Base-by-base conservation (phyloP, 2,888 invertebrate species). In the Agrypnus murinus region DNA sequence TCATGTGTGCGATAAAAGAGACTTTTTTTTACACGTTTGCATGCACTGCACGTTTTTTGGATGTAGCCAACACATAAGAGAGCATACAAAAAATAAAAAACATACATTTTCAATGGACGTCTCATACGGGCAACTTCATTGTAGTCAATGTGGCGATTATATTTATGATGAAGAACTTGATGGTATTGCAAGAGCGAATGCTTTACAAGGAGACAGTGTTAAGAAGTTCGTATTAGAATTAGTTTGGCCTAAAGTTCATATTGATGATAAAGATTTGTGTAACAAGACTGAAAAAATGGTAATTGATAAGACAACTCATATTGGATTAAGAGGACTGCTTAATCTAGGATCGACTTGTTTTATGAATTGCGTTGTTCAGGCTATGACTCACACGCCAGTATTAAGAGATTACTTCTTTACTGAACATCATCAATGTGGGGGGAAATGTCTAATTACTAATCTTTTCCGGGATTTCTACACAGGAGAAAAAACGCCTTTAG, bases 301-400 rank as follows among this genome's bases (percentile, higher is more conserved):
- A 76, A 92, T 96, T 73, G 90, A 93, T 74, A 92, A 94, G 60
- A 92, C 93, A 81, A 93, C 95, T 65, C 94, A 94, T 34, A 93
- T 96, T 73, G 96, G 99, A 40, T 87, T 99, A 69, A 89, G 98
- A 63, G 99, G 99, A 0, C 87, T 99, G 65, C 92, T 98, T 80
- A 99, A 99, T 86, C 88, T 99, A 74, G 99, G 99, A 36, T 95
- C 97, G 77, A 99, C 99, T 2, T 99, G 99, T 87, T 99, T 98
- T 84, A 97, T 99, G 96, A 99, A 98, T 86, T 97, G 97, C 83
- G 97, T 99, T 79, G 93, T 99, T 7, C 96, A 97, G 88, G 95
- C 97, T 0, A 86, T 99, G 77, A 96, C 96, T 77, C 98, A 99
- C 85, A 98, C 98, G 2, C 98, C 98, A 0, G 87, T 98, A 38